Conservation (phyloP, 2,888 invertebrate species). For the Papilio protenor region DNA sequence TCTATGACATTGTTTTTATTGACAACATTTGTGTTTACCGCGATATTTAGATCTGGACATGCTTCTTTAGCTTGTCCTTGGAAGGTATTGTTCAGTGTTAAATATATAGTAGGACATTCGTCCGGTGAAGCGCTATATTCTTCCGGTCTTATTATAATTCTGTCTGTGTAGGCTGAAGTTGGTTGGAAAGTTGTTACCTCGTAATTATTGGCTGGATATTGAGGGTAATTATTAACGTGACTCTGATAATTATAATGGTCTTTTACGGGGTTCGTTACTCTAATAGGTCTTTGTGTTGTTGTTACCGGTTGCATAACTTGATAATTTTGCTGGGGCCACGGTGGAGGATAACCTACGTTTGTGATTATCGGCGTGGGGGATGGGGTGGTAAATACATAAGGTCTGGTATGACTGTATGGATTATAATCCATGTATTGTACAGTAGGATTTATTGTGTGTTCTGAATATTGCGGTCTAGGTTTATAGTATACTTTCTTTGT, state of each 20-base stretch:
- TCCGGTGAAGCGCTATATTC: conserved; percentile 74
- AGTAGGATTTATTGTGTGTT: conserved; percentile 67
- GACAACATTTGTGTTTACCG: conserved; percentile 88
- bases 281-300: conserved; percentile 65
- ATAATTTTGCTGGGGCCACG: conserved; percentile 50
- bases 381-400: conserved; percentile 68
- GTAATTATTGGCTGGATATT: conserved; percentile 61
- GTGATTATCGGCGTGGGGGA: conserved; percentile 75
- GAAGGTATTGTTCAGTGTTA: conserved; percentile 81
- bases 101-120: conserved; percentile 84
- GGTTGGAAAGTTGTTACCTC: conserved; percentile 78
- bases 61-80: conserved; percentile 85
- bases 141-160: conserved; percentile 78
- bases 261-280: conserved; percentile 63
- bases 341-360: conserved; percentile 72
- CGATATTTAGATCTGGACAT: conserved; percentile 88
- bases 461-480: conserved; percentile 62
- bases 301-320: conserved; percentile 55
- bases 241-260: conserved; percentile 67
- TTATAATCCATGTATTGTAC: conserved; percentile 64
- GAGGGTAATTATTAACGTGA: conserved; percentile 61
- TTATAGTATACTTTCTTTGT: conserved; percentile 56
- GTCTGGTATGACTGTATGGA: conserved; percentile 58
- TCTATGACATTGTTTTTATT: conserved; percentile 83
- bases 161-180: conserved; percentile 71